Percentiles rank a stretch among this genome's conserved stretches.
Conservation (phyloP, 2,888 invertebrate genomes). For the Dryomyza anilis region DNA sequence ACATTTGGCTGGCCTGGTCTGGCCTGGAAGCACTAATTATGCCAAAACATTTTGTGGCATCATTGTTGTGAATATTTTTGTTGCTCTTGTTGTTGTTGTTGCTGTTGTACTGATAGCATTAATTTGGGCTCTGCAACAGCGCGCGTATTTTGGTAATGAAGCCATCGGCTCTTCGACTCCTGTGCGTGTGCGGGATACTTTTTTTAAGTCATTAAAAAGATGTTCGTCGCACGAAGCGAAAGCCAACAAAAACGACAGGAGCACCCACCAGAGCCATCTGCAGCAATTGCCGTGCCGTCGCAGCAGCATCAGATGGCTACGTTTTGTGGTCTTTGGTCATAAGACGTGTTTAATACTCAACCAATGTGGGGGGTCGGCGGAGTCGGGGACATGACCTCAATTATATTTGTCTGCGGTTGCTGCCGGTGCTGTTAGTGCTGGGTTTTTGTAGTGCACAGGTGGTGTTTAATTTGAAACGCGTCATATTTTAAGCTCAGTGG, state of each 20-base stretch:
- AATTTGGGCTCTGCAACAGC: conserved; percentile 8
- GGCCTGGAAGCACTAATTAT: conserved; percentile 18
- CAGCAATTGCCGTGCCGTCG: not conserved
- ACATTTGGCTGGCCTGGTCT: not conserved
- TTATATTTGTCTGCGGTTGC: not conserved
- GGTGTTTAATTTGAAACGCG: no score
- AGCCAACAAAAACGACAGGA: not conserved
- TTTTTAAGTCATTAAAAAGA: conserved; percentile 21
- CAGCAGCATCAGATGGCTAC: conserved; percentile 5
- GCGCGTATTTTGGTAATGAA: conserved; percentile 21
- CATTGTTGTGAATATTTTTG: not conserved
- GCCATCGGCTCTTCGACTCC: no score
- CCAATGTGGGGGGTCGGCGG: not conserved
- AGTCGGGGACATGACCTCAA: not conserved
- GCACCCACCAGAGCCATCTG: not conserved
- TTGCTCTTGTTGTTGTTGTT: not conserved
- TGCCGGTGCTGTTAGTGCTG: not conserved
- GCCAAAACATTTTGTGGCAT: conserved; percentile 13
- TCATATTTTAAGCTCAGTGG: no score
- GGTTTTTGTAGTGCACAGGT: no score
- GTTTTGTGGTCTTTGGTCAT: not conserved
- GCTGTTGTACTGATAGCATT: not conserved
- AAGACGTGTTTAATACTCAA: not conserved
- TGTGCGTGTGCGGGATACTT: no score
- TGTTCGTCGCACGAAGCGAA: not conserved